These are phyloP conservation scores for Ennomos fuscantarius DNA, from an alignment of 2,888 invertebrate species.

Conservation along the genomic window DNA sequence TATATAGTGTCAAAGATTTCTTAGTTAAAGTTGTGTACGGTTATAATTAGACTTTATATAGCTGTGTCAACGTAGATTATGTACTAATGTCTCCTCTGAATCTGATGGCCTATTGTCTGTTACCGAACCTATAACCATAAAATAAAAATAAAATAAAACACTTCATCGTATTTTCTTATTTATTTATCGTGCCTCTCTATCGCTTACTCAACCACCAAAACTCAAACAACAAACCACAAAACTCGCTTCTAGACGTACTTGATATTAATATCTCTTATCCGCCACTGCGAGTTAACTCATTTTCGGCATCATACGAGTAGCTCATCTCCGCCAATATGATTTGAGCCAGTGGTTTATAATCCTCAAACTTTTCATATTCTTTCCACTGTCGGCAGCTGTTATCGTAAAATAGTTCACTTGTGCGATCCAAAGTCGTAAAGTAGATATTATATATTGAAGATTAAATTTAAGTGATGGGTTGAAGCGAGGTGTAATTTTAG, in stretches of 20 bases:
- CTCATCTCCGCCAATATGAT: not conserved
- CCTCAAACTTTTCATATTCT: slow-evolving; percentile 37
- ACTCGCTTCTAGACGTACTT: slow-evolving; percentile 7
- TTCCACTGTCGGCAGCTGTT: slow-evolving; percentile 18
- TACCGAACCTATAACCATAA: too few relatives aligned
- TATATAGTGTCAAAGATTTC: too few relatives aligned
- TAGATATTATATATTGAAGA: slow-evolving; percentile 24
- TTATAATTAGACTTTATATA: too few relatives aligned
- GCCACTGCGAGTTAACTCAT: not conserved
- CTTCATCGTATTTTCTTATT: too few relatives aligned
- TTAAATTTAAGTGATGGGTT: slow-evolving; percentile 21
- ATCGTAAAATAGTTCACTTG: slow-evolving; percentile 40
- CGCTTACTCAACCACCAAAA: too few relatives aligned
- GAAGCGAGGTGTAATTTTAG: slow-evolving; percentile 1
- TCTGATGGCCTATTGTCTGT: too few relatives aligned
- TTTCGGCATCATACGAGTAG: not conserved
- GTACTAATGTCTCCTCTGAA: too few relatives aligned
- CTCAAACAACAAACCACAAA: too few relatives aligned
- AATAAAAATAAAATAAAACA: too few relatives aligned
- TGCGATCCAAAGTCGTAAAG: slow-evolving; percentile 43
- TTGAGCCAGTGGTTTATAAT: slow-evolving; percentile 31
- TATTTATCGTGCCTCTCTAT: too few relatives aligned
- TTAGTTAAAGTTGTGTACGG: too few relatives aligned
- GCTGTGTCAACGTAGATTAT: too few relatives aligned
- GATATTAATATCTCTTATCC: not conserved